Evolutionary conservation across 2,113 vertebrate species (phyloP), one percentile per base, ranked within the genome.

Genomic region (Pardalotus punctatus): DNA sequence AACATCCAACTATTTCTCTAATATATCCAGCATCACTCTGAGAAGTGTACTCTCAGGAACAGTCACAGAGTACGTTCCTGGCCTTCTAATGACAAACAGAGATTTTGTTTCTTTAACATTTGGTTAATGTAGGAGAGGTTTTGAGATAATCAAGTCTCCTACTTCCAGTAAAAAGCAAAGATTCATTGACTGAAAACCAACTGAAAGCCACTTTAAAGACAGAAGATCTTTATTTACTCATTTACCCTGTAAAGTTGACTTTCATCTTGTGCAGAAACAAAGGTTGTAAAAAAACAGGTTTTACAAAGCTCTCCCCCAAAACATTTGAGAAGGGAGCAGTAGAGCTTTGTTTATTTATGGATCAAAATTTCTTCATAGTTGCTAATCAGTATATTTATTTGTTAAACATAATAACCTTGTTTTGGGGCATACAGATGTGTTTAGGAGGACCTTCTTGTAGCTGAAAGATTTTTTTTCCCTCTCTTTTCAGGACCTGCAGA

Each of bases 11-110:
- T 80, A 35, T 81, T 94, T 77, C 62, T 80, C 45, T 58, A 47
- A 14, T n/a, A 70, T 33, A 71, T 56, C 51, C 74, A 88, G 21
- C 66, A 70, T 76, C 0, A 0, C 31, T 93, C 51, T 64, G 64
- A 74, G 35, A 77, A 81, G 21, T 40, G 20, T 58, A 88, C 42
- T 86, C 74, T 81, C 54, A 93, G 87, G 67, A 93, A 15, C 29
- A 51, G 51, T 18, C 58, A 71, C 12, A 48, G 62, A 58, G 2
- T 66, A 48, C 51, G 6, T 65, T 71, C 36, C 54, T 71, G 60
- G 71, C 15, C 27, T 91, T 50, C 86, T 94, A 96, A 90, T 88
- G 53, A 43, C 47, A 69, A 90, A 73, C 79, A 66, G 81, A 94
- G 78, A 16, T 82, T 91, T 91, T 73, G 56, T 93, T 96, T 81